Conservation (phyloP, 2,113 vertebrate species). For the Saccopteryx leptura region DNA sequence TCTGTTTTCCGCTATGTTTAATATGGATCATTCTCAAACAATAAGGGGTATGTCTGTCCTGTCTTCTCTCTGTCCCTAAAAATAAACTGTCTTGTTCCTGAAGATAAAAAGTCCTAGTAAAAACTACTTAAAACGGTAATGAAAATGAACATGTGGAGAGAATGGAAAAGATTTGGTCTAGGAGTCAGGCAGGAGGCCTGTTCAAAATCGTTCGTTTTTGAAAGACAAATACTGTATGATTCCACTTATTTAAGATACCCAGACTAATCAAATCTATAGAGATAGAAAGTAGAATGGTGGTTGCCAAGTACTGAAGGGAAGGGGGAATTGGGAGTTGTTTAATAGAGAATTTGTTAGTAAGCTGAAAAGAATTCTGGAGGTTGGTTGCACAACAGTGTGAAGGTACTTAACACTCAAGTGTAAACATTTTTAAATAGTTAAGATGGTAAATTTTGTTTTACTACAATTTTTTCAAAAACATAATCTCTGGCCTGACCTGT, state of each 20-base stretch:
- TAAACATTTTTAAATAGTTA: background rate
- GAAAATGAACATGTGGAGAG: background rate
- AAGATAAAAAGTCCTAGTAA: background rate
- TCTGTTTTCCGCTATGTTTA: background rate
- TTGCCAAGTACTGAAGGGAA: background rate
- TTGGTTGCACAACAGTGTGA: background rate
- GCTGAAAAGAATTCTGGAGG: background rate
- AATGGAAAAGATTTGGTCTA: background rate
- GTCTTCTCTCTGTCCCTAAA: background rate
- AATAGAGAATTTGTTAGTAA: background rate
- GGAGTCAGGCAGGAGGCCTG: background rate
- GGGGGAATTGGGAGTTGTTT: background rate
- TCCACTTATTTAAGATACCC: background rate
- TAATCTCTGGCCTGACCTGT: too few species aligned
- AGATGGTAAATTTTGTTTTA: background rate
- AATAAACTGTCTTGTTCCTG: slow-evolving; percentile 18
- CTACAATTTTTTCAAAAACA: background rate
- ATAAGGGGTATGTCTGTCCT: background rate
- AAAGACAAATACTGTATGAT: background rate
- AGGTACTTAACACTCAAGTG: background rate
- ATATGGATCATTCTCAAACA: background rate
- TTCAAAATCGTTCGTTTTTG: background rate
- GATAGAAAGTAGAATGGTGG: background rate
- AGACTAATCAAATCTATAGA: background rate
- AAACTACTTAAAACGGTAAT: background rate